Base-by-base conservation (phyloP, 2,113 vertebrate species). In the Rhinolophus sinicus region DNA sequence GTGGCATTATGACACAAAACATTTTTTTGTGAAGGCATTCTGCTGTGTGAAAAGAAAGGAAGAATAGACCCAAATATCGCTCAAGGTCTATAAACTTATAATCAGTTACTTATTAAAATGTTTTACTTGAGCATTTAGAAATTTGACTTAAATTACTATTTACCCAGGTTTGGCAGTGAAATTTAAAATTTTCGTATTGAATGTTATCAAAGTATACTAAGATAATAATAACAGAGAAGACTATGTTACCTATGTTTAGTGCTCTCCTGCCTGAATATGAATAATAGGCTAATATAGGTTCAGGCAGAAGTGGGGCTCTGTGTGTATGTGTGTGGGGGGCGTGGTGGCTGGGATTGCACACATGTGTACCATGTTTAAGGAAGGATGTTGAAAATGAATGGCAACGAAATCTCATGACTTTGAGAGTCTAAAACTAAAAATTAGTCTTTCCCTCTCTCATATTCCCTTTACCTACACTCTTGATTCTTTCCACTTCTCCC, bases 51-150 rank as follows among this genome's bases (percentile, higher is more conserved):
- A 83, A 50, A 83, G 58, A 87, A 56, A 93, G 70, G 19, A 94
- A 40, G 8, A 28, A 81, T 50, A 11, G 19, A 19, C 8, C 4
- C 13, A 62, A 67, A 35, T 14, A 62, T 21, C 5, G 54, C 22
- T 40, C 10, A 12, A 56, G 9, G 28, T 33, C 7, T 92, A 58
- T 54, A 65, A 85, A 84, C 8, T 13, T 72, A 0, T 35, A 72
- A 65, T 75, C 6, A 62, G 14, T 30, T 77, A 8, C 50, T 84
- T 70, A 65, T 30, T 52, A 95, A 95, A 70, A 47, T 28, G 1
- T 13, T 80, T 82, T 90, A 82, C 13, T 76, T 76, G 10, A 94
- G 85, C 14, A 65, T 64, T 94, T 92, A 65, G 30, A 92, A 88
- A 65, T 69, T 80, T 72, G 30, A 72, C 47, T 95, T 67, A 75